Evolutionary conservation across 2,797 vertebrate species (phyloP), one percentile per base, ranked within the genome.

Genomic region (Rhodeus uyekii): DNA sequence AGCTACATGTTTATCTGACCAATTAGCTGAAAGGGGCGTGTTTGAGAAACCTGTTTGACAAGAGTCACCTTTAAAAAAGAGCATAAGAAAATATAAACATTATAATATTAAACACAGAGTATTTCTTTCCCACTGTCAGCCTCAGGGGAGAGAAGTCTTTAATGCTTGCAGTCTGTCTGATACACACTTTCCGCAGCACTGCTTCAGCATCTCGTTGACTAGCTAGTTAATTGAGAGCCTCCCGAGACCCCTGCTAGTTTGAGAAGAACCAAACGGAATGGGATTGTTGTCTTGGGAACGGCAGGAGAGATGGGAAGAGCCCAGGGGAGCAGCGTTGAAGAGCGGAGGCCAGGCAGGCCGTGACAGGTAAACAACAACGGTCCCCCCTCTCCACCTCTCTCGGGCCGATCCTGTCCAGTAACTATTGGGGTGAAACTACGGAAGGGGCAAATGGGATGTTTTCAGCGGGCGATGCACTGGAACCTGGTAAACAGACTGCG

Each of bases 351-450:
- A 75, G 82, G 81, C 61, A 80, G 78, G 67, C 76, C 73, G 46
- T 91, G 90, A 89, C 88, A 88, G 87, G 86, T 91, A 89, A 89
- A 87, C 84, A 88, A 88, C 78, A 86, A 27, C 32, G 46, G 80
- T 53, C 84, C 67, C 74, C 71, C 48, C n/a, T 64, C 68, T 64
- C 80, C 60, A 50, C 63, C 83, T 86, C 81, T 86, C 80, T 76
- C 36, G 46, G 86, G 69, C 79, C 53, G n/a, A 81, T 64, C 89
- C 88, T 88, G 87, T 90, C 89, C 82, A 87, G 76, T 76, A 89
- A 68, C 74, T 83, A 88, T 50, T 82, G 79, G 85, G 63, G 84
- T 86, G 87, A 87, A 78, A 89, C 89, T 77, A 86, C 75, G 36
- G 55, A 68, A 71, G 36, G 39, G 63, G 67, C 29, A 24, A 81